phyloP scores from a whole-genome alignment of 2,797 vertebrate species.

The Lycodopsis pacificus region DNA sequence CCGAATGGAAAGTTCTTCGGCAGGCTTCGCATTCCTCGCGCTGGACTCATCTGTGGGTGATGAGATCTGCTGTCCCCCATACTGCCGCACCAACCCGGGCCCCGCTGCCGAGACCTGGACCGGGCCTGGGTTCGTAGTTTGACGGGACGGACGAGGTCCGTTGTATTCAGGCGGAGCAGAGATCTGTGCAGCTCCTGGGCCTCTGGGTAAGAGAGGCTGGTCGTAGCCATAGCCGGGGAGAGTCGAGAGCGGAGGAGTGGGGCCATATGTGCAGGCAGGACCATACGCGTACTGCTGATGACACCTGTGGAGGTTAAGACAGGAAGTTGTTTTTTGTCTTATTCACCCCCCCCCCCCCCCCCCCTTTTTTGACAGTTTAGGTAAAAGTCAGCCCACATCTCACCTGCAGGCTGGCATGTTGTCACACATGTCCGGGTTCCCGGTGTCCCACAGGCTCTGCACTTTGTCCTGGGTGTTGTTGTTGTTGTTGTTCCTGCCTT shows the following conservation, averaged over 20 bases:
- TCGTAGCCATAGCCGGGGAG: conserved; percentile 62
- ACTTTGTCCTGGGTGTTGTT: conserved; percentile 76
- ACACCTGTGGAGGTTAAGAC: conserved; percentile 67
- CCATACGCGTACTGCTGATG: conserved; percentile 51
- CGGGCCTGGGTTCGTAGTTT: not conserved
- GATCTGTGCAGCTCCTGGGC: not conserved
- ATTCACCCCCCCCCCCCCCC: too few species aligned
- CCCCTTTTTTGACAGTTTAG: not conserved
- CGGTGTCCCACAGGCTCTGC: conserved; percentile 44
- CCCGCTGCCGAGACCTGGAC: conserved; percentile 15
- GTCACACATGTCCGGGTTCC: conserved; percentile 67
- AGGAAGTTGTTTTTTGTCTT: not conserved
- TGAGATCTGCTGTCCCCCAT: conserved; percentile 46
- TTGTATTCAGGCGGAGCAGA: conserved; percentile 22
- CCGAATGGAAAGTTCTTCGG: conserved; percentile 67
- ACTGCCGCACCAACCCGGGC: conserved; percentile 40
- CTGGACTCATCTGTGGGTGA: conserved; percentile 27
- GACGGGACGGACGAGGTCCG: conserved; percentile 27
- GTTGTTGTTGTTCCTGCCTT: conserved; percentile 87
- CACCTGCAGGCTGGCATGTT: conserved; percentile 83
- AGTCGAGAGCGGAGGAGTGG: conserved; percentile 14
- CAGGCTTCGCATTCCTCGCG: conserved; percentile 38
- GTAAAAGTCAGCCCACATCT: conserved; percentile 35
- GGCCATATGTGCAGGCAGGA: conserved; percentile 22
- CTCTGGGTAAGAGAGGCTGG: conserved; percentile 45